Percentiles rank a stretch among this genome's conserved stretches.
Evolutionary conservation across 2,797 vertebrate species (phyloP).

Genomic region (Danio choprae): DNA sequence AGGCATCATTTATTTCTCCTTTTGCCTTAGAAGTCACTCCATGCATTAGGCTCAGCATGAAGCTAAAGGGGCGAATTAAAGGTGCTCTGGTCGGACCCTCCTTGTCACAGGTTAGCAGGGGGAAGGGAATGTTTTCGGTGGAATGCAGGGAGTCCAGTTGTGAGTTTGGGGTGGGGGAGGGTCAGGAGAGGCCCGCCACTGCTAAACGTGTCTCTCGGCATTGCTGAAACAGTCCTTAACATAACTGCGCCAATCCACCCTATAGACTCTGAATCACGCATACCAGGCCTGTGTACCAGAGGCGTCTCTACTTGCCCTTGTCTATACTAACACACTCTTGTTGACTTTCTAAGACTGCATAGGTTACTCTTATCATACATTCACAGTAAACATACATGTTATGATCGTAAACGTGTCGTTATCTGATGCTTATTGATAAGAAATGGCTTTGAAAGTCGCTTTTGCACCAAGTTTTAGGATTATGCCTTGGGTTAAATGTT

Average conservation of each 20-base stretch:
- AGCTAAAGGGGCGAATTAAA: slow-evolving; percentile 41
- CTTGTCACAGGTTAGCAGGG: slow-evolving; percentile 71
- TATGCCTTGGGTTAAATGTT: slow-evolving; percentile 72
- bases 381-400: neutral
- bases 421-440: neutral
- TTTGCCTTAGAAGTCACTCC: neutral
- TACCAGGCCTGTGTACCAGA: slow-evolving; percentile 8
- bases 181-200: slow-evolving; percentile 51
- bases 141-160: slow-evolving; percentile 85
- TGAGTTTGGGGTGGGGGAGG: slow-evolving; percentile 56
- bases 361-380: neutral
- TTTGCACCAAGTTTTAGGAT: slow-evolving; percentile 33
- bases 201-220: slow-evolving; percentile 53
- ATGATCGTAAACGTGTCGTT: neutral
- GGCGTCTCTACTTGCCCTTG: slow-evolving; percentile 49
- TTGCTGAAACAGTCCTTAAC: slow-evolving; percentile 42
- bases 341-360: neutral
- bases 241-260: slow-evolving; percentile 39
- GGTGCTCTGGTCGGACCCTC: slow-evolving; percentile 72
- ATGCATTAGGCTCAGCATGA: slow-evolving; percentile 3
- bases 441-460: neutral
- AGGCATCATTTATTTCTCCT: slow-evolving; percentile 15
- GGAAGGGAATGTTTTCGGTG: slow-evolving; percentile 69
- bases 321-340: slow-evolving; percentile 8
- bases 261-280: slow-evolving; percentile 35